Evolutionary conservation across 2,797 vertebrate genomes (phyloP), one percentile per base, ranked within the genome.

Genomic region (Fistularia commersonii): DNA sequence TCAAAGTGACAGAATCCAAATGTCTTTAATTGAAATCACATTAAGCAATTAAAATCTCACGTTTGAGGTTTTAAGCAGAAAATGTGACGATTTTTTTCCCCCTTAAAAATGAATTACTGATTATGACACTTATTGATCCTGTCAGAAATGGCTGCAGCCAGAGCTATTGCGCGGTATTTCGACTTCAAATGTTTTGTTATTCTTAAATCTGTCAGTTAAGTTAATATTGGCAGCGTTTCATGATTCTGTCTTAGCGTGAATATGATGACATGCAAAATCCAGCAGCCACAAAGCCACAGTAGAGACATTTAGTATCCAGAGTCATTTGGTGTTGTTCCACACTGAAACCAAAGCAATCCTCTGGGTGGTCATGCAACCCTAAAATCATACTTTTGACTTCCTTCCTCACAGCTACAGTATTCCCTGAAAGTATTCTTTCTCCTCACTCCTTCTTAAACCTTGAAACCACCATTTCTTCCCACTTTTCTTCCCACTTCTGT

Each of bases 201-300:
- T 63, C 41, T 36, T 32, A 34, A 32, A n/a, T 6, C 8, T 8
- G 8, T 44, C 38, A 9, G 34, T 38, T 8, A 36, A 36, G 35
- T 36, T 61, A 23, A 23, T 7, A 7, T 34, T 42, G 57, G 45
- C 55, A 15, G 36, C 8, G 5, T 59, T 51, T 57, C 43, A 54
- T 35, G 34, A 48, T 58, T 64, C 45, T 2, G 42, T 57, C 66
- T 54, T 48, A 63, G 59, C 59, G 44, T 8, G 15, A 75, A 49
- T 48, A 36, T 11, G 53, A 70, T 45, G 62, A 69, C 41, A 54
- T 45, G 37, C 32, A 23, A 45, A 65, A 49, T 68, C 59, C 64
- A 48, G 69, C 59, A 59, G 68, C 69, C 39, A 12, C 35, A 23
- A 66, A 70, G 54, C 64, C 65, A 48, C 66, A 54, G 34, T 12